Evolutionary conservation across 2,113 vertebrate species (phyloP).

Genomic region (Tamias sibiricus): DNA sequence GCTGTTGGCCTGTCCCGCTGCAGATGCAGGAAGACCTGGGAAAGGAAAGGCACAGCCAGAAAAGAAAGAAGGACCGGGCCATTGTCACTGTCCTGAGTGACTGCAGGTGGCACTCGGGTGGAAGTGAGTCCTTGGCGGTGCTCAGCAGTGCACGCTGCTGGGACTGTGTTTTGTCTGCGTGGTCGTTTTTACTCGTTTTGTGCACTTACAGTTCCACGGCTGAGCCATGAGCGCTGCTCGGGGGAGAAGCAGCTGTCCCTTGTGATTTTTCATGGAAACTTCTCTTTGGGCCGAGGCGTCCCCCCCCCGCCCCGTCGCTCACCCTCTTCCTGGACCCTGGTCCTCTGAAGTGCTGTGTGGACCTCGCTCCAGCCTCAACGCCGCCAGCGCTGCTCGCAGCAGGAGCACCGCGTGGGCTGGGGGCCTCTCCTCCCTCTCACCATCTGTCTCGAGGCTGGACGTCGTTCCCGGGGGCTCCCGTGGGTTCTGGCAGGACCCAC

Average conservation of each 20-base stretch:
- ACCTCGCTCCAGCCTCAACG: slow-evolving; percentile 51
- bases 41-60: neutral
- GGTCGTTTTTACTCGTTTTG: slow-evolving; percentile 24
- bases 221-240: neutral
- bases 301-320: neutral
- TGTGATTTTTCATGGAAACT: slow-evolving; percentile 45
- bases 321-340: neutral
- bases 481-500: slow-evolving; percentile 33
- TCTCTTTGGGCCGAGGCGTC: neutral
- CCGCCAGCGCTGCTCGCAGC: slow-evolving; percentile 64
- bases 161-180: neutral
- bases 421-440: slow-evolving; percentile 41
- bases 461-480: slow-evolving; percentile 25
- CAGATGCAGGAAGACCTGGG: neutral
- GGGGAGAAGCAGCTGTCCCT: neutral
- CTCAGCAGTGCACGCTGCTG: neutral
- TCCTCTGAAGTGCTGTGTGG: slow-evolving; percentile 16
- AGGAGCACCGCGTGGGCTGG: slow-evolving; percentile 44
- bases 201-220: neutral
- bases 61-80: neutral
- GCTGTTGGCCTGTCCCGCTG: neutral
- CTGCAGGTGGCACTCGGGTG: neutral
- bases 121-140: neutral
- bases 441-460: slow-evolving; percentile 55
- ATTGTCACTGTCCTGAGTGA: neutral